Conservation (phyloP, 2,797 vertebrate species). For the Tarsius wallacei region DNA sequence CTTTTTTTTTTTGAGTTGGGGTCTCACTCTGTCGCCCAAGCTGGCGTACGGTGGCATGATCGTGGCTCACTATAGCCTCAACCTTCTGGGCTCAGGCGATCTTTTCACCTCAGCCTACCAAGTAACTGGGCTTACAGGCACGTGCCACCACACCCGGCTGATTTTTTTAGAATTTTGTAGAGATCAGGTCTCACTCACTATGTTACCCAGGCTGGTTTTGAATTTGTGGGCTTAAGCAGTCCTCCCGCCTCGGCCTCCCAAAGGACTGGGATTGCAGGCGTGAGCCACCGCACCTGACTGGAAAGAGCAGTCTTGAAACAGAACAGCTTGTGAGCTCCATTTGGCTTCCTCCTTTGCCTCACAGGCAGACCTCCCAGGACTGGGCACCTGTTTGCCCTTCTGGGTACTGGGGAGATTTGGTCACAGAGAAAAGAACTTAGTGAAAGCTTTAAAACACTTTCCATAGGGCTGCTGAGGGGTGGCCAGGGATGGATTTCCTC, state of each 20-base stretch:
- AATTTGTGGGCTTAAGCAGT: not conserved
- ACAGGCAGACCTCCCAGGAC: not conserved
- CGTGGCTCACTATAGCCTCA: not conserved
- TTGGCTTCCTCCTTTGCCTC: not conserved
- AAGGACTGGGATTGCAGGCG: not conserved
- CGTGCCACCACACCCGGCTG: accelerated
- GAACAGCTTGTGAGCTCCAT: not conserved
- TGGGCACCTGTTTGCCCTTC: not conserved
- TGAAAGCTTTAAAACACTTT: constrained; percentile 33
- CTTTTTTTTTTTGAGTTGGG: not conserved
- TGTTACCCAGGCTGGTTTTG: not conserved
- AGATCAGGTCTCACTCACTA: not conserved
- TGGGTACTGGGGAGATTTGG: not conserved
- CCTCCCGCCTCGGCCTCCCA: not conserved
- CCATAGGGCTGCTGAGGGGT: not conserved
- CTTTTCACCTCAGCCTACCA: not conserved
- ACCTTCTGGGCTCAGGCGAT: not conserved
- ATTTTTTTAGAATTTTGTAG: not conserved
- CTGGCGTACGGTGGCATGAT: not conserved
- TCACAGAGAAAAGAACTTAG: not conserved
- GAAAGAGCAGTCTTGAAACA: not conserved
- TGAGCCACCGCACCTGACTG: not conserved
- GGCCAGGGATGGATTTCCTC: constrained; percentile 30
- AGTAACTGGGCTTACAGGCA: not conserved
- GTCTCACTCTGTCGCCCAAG: not conserved